Base-by-base conservation (phyloP, 2,113 vertebrate genomes). In the Pholis gunnellus region DNA sequence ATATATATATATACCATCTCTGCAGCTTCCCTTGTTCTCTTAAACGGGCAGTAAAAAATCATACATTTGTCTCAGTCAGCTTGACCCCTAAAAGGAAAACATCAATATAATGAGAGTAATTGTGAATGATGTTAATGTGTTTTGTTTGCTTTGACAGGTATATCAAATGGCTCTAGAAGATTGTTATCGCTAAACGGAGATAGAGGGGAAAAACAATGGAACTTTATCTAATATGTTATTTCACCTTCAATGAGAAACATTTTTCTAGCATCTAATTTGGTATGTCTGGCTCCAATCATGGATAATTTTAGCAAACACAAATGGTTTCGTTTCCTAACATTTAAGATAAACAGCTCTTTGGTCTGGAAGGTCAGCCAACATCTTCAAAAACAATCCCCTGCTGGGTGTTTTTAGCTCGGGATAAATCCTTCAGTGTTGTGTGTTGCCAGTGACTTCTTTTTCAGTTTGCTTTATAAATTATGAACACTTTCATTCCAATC, bases 231-330 rank as follows among this genome's bases (percentile, higher is more conserved):
- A 90, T 80, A 72, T 85, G 40, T 87, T 83, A 73, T 85, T 89
- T 86, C 75, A 88, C 73, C 73, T 81, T 82, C 38, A 86, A 86
- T 69, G 67, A 81, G 50, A 84, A 91, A 87, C 76, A 86, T 81
- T 89, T 80, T 90, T 88, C 80, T 76, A 70, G 79, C 72, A 75
- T 89, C 71, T 91, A 81, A 90, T 92, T 90, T 84, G 70, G 46
- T 83, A 52, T 76, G 84, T 92, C 91, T 94, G 91, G 87, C 72
- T 91, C 72, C 84, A 86, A 90, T 94, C 91, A 92, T 27, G 61
- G 79, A 83, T 91, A 88, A 92, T 88, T 94, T 80, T 87, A 87
- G 78, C 80, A 86, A 92, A 93, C 81, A 87, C 85, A 87, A 91
- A 88, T 67, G 85, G 83, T 91, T 94, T 92, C 0, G 50, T 90